Percentiles rank a stretch among this genome's conserved stretches.
Evolutionary conservation across 2,113 vertebrate genomes (phyloP).

Genomic region (Sinocyclocheilus maitianheensis): DNA sequence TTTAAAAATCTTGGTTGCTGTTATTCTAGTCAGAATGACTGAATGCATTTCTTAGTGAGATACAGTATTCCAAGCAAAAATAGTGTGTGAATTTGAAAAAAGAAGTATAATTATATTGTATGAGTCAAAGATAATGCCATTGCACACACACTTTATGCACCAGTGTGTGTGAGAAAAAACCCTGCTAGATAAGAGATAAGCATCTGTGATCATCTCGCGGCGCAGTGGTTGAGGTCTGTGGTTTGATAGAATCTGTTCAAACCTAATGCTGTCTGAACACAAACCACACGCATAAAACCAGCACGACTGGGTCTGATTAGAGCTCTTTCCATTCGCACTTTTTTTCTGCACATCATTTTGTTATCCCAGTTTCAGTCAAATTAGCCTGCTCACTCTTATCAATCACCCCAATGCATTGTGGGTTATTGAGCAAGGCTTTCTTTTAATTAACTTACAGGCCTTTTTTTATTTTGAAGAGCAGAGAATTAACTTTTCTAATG

Average conservation of each 20-base stretch:
- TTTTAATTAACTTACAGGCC: slow-evolving; percentile 55
- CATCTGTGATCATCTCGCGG: not conserved
- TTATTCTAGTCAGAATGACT: no score
- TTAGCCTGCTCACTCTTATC: slow-evolving; percentile 53
- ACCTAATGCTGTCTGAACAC: not conserved
- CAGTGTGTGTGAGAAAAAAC: not conserved
- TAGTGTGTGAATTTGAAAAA: not conserved
- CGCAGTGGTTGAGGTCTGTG: slow-evolving; percentile 22
- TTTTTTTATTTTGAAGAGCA: slow-evolving; percentile 37
- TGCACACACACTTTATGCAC: not conserved
- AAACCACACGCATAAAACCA: slow-evolving; percentile 16
- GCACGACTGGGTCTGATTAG: slow-evolving; percentile 27
- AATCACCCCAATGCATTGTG: slow-evolving; percentile 55
- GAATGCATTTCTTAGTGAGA: not conserved
- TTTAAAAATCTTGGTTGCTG: no score
- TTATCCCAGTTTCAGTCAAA: slow-evolving; percentile 48
- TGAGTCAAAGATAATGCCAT: not conserved
- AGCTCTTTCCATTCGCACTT: slow-evolving; percentile 27
- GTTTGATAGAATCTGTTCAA: slow-evolving; percentile 26
- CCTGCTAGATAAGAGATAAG: not conserved
- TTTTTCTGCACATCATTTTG: slow-evolving; percentile 41
- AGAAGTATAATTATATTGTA: not conserved
- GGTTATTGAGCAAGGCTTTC: slow-evolving; percentile 44
- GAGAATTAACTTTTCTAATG: slow-evolving; percentile 31
- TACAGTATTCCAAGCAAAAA: not conserved